These are phyloP conservation scores for Lochmaea crataegi DNA, from an alignment of 2,888 invertebrate genomes.

Conservation along the genomic window DNA sequence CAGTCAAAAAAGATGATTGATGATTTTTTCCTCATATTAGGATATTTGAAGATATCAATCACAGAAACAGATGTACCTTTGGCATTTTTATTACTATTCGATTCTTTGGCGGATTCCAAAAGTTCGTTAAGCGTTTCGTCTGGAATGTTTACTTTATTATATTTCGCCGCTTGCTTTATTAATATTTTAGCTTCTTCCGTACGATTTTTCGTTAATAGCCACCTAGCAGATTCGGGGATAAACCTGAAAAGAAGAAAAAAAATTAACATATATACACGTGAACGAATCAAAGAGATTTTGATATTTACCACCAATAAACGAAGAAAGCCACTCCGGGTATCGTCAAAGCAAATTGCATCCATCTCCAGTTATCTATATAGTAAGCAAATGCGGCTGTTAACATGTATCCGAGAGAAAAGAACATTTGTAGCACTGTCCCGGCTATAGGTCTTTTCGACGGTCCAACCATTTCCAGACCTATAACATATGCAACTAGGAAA, in stretches of 20 bases:
- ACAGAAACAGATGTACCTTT: slow-evolving; percentile 44
- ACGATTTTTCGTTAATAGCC: slow-evolving; percentile 75
- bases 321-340: slow-evolving; percentile 76
- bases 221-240: slow-evolving; percentile 80
- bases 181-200: slow-evolving; percentile 72
- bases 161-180: slow-evolving; percentile 73
- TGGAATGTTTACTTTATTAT: slow-evolving; percentile 72
- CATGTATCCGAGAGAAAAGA: slow-evolving; percentile 80
- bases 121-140: slow-evolving; percentile 68
- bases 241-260: slow-evolving; percentile 63
- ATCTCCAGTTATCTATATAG: slow-evolving; percentile 76
- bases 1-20: slow-evolving; percentile 80
- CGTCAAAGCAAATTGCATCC: slow-evolving; percentile 76
- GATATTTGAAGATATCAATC: slow-evolving; percentile 71
- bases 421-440: slow-evolving; percentile 79
- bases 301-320: slow-evolving; percentile 74
- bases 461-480: slow-evolving; percentile 77
- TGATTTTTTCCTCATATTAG: slow-evolving; percentile 74
- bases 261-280: neutral
- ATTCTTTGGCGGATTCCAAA: slow-evolving; percentile 63
- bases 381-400: slow-evolving; percentile 76
- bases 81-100: slow-evolving; percentile 41
- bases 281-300: neutral
- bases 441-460: slow-evolving; percentile 75
- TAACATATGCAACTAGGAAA: slow-evolving; percentile 79